phyloP scores from a whole-genome alignment of 1,140 invertebrate species.

The Ooceraea biroi region DNA sequence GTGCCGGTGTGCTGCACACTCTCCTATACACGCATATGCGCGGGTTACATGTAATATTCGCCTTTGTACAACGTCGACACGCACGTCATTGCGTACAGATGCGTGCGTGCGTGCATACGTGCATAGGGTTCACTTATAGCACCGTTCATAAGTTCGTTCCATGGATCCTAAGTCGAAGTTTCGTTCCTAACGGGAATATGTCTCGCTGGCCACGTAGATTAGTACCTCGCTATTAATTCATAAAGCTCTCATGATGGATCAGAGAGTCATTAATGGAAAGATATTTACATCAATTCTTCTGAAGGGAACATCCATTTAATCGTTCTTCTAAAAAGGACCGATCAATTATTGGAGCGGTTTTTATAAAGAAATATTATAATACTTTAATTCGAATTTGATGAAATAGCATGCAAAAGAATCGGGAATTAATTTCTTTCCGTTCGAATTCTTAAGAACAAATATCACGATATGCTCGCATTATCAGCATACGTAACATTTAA shows the following conservation, averaged over 20 bases:
- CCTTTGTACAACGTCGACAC: constrained; percentile 27
- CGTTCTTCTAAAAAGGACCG: neutral
- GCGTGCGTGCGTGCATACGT: neutral
- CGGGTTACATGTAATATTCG: constrained; percentile 17
- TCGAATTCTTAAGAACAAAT: neutral
- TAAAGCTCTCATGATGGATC: neutral
- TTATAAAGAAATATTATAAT: neutral
- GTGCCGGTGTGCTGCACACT: constrained; percentile 11
- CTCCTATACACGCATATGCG: constrained; percentile 25
- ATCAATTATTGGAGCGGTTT: neutral
- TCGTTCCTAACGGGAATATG: neutral
- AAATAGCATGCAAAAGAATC: neutral
- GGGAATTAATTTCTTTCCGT: neutral
- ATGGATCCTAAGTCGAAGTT: neutral
- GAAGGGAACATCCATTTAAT: neutral
- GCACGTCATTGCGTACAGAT: neutral
- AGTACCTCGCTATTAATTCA: neutral
- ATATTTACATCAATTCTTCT: neutral
- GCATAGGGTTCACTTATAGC: neutral
- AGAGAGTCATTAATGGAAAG: neutral
- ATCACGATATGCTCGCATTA: neutral
- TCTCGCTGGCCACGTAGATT: neutral
- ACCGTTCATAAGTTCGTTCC: neutral
- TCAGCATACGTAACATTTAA: neutral
- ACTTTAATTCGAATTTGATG: neutral